Conservation (phyloP, 2,113 vertebrate species). For the Sporophila hypoxantha region DNA sequence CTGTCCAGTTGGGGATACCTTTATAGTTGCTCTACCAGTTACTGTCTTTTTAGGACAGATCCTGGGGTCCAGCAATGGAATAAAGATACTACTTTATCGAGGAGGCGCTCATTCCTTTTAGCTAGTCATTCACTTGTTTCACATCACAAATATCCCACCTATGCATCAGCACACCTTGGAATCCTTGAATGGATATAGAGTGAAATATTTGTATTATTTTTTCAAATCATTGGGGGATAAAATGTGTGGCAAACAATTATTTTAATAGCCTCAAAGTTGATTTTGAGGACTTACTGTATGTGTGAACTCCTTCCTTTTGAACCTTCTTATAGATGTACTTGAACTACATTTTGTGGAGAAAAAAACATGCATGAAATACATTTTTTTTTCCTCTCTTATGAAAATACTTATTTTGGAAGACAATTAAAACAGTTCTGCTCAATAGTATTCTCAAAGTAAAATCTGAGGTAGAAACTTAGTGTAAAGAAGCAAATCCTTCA, state of each 20-base stretch:
- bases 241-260: background rate
- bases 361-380: background rate
- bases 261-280: background rate
- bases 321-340: background rate
- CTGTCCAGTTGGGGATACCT: background rate
- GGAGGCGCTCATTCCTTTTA: background rate
- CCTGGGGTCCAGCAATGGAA: background rate
- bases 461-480: background rate
- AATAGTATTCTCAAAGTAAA: background rate
- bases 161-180: background rate
- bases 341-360: background rate
- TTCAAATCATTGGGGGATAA: background rate
- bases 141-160: background rate
- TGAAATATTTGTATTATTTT: background rate
- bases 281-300: background rate
- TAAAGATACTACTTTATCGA: background rate
- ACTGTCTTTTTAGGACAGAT: background rate
- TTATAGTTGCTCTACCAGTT: background rate
- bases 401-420: background rate
- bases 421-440: background rate
- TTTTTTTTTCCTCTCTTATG: background rate
- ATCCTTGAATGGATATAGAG: background rate
- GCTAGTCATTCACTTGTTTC: background rate
- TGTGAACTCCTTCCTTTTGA: background rate
- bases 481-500: background rate